Conservation (phyloP, 2,797 vertebrate species). For the Melanotaenia trifasciata region DNA sequence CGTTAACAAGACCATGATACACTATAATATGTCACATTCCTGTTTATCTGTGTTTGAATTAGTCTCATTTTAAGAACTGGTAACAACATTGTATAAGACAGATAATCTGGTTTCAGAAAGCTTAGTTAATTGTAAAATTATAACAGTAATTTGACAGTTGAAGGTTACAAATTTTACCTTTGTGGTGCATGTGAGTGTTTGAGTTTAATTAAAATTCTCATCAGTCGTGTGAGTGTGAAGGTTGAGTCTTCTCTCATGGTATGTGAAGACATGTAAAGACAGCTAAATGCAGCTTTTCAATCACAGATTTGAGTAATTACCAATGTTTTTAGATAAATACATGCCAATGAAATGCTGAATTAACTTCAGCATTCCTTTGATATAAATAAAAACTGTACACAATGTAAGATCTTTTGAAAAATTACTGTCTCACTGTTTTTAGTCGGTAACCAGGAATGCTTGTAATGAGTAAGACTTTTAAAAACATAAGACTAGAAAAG, state of each 20-base stretch:
- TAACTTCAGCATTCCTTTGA: no score
- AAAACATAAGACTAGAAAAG: no score
- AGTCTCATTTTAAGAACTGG: no score
- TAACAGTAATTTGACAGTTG: slow-evolving; percentile 51
- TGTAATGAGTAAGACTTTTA: no score
- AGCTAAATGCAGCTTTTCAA: slow-evolving; percentile 17
- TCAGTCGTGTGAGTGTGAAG: slow-evolving; percentile 19
- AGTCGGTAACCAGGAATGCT: no score
- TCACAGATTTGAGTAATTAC: neutral
- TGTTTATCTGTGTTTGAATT: neutral
- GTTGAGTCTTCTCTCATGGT: slow-evolving; percentile 7
- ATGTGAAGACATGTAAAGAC: neutral
- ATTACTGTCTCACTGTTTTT: no score
- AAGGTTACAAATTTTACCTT: slow-evolving; percentile 37
- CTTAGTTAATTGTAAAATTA: slow-evolving; percentile 66
- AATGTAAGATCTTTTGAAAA: no score
- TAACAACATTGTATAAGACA: slow-evolving; percentile 20
- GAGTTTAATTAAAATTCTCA: slow-evolving; percentile 58
- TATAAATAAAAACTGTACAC: no score
- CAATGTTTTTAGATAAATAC: slow-evolving; percentile 6
- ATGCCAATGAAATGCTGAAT: no score
- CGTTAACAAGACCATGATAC: no score
- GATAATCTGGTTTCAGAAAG: slow-evolving; percentile 58
- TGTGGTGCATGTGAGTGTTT: slow-evolving; percentile 27
- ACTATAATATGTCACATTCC: slow-evolving; percentile 1